Percentiles rank a stretch among this genome's conserved stretches.
phyloP scores from a whole-genome alignment of 2,797 vertebrate species.

The Lithobates pipiens region DNA sequence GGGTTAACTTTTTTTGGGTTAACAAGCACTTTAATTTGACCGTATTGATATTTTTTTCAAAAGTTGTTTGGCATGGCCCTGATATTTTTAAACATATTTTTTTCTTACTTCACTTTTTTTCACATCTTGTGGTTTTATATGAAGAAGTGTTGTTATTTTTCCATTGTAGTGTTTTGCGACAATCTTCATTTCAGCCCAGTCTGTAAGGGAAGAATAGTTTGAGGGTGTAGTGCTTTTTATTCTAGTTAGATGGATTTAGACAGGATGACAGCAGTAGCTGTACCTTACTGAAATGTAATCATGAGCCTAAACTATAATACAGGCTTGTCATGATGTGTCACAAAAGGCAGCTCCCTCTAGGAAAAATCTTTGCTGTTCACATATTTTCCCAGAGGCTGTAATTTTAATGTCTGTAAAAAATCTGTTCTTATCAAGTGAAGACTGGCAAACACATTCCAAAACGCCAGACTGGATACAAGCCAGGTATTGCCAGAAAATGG shows the following conservation, averaged over 20 bases:
- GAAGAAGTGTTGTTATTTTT: not conserved
- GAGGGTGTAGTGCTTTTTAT: not conserved
- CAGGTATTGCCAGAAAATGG: not conserved
- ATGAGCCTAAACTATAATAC: constrained; percentile 34
- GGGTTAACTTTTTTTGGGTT: too few species aligned
- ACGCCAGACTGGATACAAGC: not conserved
- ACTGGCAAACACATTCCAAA: not conserved
- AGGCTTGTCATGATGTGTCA: constrained; percentile 40
- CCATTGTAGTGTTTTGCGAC: not conserved
- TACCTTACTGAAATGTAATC: constrained; percentile 35
- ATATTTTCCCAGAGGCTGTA: constrained; percentile 33
- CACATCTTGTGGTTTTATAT: not conserved
- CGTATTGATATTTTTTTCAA: too few species aligned
- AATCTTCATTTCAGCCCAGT: constrained; percentile 2
- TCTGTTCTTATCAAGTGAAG: constrained; percentile 21
- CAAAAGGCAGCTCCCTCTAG: constrained; percentile 31
- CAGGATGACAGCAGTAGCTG: constrained; percentile 23
- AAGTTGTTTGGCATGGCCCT: not conserved
- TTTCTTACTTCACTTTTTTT: not conserved
- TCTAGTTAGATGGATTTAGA: constrained; percentile 30
- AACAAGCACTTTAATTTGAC: too few species aligned
- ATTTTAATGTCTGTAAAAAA: constrained; percentile 38
- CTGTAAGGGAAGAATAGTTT: not conserved
- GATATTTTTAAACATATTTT: not conserved
- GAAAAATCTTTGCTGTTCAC: constrained; percentile 11